These are phyloP conservation scores for Orchestia grillus DNA, from an alignment of 1,140 invertebrate species.

Conservation along the genomic window DNA sequence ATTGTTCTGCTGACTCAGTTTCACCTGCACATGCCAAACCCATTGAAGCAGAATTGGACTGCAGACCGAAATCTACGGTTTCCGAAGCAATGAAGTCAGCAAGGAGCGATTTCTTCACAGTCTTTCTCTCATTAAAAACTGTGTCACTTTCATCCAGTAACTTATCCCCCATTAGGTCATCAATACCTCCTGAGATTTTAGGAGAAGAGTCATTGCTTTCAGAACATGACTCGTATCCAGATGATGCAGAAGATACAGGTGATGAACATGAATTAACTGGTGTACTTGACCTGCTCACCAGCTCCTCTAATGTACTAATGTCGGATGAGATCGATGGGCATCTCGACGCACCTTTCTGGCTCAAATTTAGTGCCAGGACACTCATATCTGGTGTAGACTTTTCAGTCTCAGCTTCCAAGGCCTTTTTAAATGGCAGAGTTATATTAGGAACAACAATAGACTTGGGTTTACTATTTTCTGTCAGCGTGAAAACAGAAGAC, in stretches of 20 bases:
- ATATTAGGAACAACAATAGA: no score
- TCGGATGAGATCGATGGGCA: neutral
- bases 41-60: neutral
- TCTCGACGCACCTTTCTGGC: neutral
- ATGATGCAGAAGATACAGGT: constrained; percentile 15
- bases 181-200: neutral
- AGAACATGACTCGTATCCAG: constrained; percentile 27
- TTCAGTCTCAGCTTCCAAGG: neutral
- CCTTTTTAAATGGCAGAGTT: neutral
- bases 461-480: neutral
- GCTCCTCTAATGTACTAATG: neutral
- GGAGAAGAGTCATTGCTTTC: neutral
- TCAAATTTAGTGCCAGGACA: neutral
- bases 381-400: neutral
- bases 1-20: neutral
- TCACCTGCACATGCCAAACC: neutral
- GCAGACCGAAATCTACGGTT: neutral
- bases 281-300: neutral
- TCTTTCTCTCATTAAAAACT: neutral
- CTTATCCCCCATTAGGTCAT: neutral
- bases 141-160: neutral
- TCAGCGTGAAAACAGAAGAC: neutral
- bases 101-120: neutral
- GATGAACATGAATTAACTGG: neutral
- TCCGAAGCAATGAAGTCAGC: neutral